These are phyloP conservation scores for Phaenicophaeus curvirostris DNA, from an alignment of 2,797 vertebrate species.

Conservation along the genomic window DNA sequence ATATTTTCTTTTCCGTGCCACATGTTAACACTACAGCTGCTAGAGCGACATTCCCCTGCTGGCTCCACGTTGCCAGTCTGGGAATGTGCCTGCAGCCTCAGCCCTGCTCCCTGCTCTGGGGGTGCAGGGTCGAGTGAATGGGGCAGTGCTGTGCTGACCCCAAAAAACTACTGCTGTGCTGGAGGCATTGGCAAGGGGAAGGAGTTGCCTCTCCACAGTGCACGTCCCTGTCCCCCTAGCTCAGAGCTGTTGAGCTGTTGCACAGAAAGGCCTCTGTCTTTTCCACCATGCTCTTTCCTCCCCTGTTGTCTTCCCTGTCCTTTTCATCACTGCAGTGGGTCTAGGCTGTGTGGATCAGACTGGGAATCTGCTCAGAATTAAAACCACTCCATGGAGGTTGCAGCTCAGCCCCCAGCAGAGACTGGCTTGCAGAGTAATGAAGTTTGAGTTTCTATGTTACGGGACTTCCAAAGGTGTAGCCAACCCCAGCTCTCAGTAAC, in stretches of 20 bases:
- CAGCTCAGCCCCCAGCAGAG: neutral
- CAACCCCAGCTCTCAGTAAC: neutral
- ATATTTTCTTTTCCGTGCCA: neutral
- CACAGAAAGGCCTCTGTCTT: conserved; percentile 24
- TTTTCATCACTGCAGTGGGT: conserved; percentile 23
- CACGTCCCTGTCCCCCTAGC: neutral
- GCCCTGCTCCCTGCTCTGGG: neutral
- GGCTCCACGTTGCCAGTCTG: neutral
- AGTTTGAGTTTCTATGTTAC: neutral
- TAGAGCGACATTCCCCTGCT: accelerated
- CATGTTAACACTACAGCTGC: conserved; percentile 1
- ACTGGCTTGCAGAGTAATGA: neutral
- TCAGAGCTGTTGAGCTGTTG: neutral
- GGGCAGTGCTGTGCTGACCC: accelerated
- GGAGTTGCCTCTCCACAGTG: neutral
- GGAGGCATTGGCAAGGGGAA: neutral
- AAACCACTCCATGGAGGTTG: neutral
- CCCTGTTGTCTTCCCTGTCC: neutral
- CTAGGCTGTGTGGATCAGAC: neutral
- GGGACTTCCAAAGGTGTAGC: neutral
- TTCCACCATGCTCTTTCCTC: neutral
- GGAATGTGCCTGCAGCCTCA: neutral
- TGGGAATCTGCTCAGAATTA: conserved; percentile 31
- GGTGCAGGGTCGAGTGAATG: neutral
- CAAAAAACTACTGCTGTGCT: neutral